Evolutionary conservation across 2,113 vertebrate species (phyloP).

Genomic region (Ascaphus truei): DNA sequence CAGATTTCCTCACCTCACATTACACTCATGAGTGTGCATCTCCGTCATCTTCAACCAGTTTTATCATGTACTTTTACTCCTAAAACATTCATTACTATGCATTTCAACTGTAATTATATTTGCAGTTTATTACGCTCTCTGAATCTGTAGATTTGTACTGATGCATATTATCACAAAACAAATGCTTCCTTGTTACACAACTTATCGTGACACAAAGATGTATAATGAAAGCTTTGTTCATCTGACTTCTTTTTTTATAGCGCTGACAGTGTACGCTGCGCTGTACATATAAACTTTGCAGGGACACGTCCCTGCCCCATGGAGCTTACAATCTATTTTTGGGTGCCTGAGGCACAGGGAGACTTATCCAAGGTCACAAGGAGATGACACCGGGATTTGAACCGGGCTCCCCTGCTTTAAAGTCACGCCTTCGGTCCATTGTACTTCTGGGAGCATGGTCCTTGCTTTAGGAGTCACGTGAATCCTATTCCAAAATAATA

Average conservation of each 20-base stretch:
- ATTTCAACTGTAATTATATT: background rate
- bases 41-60: background rate
- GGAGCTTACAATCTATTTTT: too few species aligned
- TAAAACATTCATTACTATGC: background rate
- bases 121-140: background rate
- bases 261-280: too few species aligned
- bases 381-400: too few species aligned
- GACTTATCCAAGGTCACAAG: too few species aligned
- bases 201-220: background rate
- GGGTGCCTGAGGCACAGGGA: too few species aligned
- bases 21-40: too few species aligned
- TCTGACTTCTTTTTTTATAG: constrained; percentile 2
- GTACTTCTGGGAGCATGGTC: too few species aligned
- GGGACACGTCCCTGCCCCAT: too few species aligned
- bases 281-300: too few species aligned
- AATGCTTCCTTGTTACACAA: background rate
- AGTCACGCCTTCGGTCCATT: too few species aligned
- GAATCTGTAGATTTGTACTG: background rate
- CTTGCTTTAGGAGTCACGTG: background rate
- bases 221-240: background rate
- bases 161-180: background rate
- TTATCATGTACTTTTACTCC: background rate
- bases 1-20: too few species aligned
- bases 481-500: background rate
- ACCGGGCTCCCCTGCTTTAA: too few species aligned